Evolutionary conservation across 2,888 invertebrate species (phyloP).

Genomic region (Pardosa pseudoannulata): DNA sequence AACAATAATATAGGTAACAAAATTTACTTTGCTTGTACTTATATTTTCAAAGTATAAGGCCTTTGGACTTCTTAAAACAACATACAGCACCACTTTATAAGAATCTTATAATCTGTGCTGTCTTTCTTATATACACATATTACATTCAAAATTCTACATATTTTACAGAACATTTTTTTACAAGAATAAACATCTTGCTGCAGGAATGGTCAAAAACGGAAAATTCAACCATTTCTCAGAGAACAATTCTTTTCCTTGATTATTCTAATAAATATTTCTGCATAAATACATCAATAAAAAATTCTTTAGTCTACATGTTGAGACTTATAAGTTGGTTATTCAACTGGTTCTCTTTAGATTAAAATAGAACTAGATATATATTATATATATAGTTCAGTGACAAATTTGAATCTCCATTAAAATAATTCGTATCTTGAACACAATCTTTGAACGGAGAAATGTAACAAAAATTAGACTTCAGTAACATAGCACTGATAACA

Average conservation of each 20-base stretch:
- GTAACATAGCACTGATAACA: too few relatives aligned
- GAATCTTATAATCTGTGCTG: constrained; percentile 30
- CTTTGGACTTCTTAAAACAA: constrained; percentile 55
- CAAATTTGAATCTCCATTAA: too few relatives aligned
- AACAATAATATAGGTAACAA: constrained; percentile 47
- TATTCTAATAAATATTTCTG: background rate
- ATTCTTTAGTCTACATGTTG: background rate
- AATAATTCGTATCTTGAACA: too few relatives aligned
- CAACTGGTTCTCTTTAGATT: too few relatives aligned
- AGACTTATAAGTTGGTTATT: too few relatives aligned
- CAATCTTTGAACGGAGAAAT: too few relatives aligned
- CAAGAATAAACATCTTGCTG: constrained; percentile 39
- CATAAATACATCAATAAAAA: background rate
- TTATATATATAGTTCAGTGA: too few relatives aligned
- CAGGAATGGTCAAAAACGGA: constrained; percentile 36
- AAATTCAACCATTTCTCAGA: background rate
- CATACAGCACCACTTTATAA: constrained; percentile 60
- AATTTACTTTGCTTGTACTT: constrained; percentile 70
- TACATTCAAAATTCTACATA: constrained; percentile 41
- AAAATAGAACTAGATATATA: too few relatives aligned
- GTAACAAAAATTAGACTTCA: too few relatives aligned
- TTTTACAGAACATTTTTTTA: constrained; percentile 48
- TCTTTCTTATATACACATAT: constrained; percentile 53
- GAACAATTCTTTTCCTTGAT: background rate
- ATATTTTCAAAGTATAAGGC: constrained; percentile 57